Percentiles rank a stretch among this genome's conserved stretches.
Evolutionary conservation across 2,113 vertebrate genomes (phyloP).

Genomic region (Phrynocephalus versicolor): DNA sequence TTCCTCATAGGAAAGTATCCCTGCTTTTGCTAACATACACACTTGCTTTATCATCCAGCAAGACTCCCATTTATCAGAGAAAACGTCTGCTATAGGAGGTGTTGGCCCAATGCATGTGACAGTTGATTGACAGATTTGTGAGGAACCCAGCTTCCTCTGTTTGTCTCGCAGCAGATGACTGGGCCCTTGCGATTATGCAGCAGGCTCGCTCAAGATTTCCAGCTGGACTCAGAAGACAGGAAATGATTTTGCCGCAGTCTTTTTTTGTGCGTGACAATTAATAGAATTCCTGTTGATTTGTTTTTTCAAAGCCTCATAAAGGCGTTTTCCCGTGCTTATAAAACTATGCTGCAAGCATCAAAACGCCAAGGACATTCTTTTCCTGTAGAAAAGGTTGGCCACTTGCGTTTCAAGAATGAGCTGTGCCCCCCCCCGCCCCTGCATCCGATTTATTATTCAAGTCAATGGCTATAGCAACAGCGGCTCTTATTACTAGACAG

Average conservation of each 20-base stretch:
- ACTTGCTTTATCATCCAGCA: conserved; percentile 7
- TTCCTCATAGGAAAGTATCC: neutral
- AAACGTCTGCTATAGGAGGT: conserved; percentile 10
- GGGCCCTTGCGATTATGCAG: conserved; percentile 29
- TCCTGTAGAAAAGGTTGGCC: neutral
- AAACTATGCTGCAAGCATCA: conserved; percentile 24
- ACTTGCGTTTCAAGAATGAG: neutral
- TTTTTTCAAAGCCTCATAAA: conserved; percentile 40
- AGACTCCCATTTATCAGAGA: conserved; percentile 13
- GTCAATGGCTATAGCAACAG: neutral
- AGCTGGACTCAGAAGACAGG: conserved; percentile 64
- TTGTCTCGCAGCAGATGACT: conserved; percentile 53
- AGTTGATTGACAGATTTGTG: conserved; percentile 64
- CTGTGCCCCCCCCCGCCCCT: neutral
- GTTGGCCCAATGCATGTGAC: conserved; percentile 22
- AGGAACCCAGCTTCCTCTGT: conserved; percentile 66
- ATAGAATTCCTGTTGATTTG: conserved; percentile 71
- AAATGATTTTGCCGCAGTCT: conserved; percentile 65
- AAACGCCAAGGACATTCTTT: neutral
- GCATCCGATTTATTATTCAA: neutral
- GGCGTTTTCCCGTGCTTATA: neutral
- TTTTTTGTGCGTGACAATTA: conserved; percentile 64
- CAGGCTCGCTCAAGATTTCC: neutral
- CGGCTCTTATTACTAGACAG: neutral
- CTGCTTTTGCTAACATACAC: neutral